A percentile compares a stretch with the other conserved stretches of the same genome.
Evolutionary conservation across 2,888 invertebrate genomes (phyloP).

Genomic region (Erannis defoliaria): DNA sequence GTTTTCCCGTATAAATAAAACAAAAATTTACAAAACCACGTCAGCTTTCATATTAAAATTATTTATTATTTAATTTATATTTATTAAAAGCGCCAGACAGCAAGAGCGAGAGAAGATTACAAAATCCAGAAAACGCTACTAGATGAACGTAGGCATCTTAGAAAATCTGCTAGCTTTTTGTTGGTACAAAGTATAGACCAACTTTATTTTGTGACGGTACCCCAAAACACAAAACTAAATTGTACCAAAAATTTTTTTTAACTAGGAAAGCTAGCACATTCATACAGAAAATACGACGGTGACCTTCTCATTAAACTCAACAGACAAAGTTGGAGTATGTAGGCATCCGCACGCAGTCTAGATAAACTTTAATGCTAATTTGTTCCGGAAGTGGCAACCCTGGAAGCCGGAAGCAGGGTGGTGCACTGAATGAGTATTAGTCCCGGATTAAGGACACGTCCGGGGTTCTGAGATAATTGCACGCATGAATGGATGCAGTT

Average conservation of each 20-base stretch:
- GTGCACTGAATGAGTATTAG: slow-evolving; percentile 26
- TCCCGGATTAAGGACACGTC: slow-evolving; percentile 11
- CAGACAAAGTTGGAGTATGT: background rate
- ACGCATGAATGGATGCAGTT: slow-evolving; percentile 12
- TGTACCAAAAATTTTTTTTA: too few relatives aligned
- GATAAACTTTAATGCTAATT: slow-evolving; percentile 20
- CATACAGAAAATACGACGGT: background rate
- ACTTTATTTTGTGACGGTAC: background rate
- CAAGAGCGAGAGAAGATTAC: too few relatives aligned
- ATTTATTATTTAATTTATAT: too few relatives aligned
- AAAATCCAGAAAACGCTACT: too few relatives aligned
- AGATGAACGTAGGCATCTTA: too few relatives aligned
- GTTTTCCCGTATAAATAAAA: too few relatives aligned
- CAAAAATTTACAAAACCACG: too few relatives aligned
- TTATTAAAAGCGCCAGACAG: too few relatives aligned
- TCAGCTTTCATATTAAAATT: too few relatives aligned
- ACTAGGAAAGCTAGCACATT: background rate
- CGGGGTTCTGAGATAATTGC: slow-evolving; percentile 22
- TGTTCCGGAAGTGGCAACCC: slow-evolving; percentile 21
- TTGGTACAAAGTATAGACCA: too few relatives aligned
- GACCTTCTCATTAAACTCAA: background rate
- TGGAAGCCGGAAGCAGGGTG: background rate
- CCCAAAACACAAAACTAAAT: background rate
- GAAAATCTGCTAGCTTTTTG: too few relatives aligned
- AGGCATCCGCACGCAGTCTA: background rate